Percentiles rank a stretch among this genome's conserved stretches.
Evolutionary conservation across 2,888 invertebrate genomes (phyloP).

Genomic region (Acrobeloides nanus): DNA sequence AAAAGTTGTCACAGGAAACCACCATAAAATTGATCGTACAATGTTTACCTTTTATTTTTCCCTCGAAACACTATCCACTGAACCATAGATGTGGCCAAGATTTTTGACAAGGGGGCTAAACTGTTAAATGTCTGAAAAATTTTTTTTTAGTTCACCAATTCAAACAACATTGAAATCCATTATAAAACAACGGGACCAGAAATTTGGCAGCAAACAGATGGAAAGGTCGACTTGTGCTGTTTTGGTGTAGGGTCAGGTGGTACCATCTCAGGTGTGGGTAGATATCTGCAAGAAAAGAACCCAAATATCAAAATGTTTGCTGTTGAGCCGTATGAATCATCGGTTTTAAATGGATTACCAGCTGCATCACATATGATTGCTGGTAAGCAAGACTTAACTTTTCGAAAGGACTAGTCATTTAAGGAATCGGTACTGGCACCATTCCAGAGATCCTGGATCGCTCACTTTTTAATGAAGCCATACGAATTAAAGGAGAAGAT

Average conservation of each 20-base stretch:
- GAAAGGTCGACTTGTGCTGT: conserved; percentile 40
- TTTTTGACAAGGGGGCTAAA: too few relatives aligned
- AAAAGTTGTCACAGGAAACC: too few relatives aligned
- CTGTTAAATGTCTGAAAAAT: too few relatives aligned
- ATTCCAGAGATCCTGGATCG: conserved; percentile 35
- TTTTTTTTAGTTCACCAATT: conserved; percentile 29
- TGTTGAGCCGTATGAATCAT: conserved; percentile 38
- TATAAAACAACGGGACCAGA: conserved; percentile 51
- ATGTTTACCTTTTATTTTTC: too few relatives aligned
- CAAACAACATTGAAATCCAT: conserved; percentile 44
- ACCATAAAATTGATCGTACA: too few relatives aligned
- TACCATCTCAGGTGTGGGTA: conserved; percentile 38
- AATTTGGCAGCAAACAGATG: conserved; percentile 49
- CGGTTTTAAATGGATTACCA: conserved; percentile 36
- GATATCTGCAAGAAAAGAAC: conserved; percentile 40
- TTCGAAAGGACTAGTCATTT: background rate
- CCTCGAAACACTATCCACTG: too few relatives aligned
- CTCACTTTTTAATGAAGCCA: conserved; percentile 29
- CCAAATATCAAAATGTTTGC: conserved; percentile 30
- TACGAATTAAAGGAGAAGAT: conserved; percentile 15
- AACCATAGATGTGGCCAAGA: too few relatives aligned
- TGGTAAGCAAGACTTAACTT: too few relatives aligned
- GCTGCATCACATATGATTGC: conserved; percentile 38
- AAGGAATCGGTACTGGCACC: conserved; percentile 32
- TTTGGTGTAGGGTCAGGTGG: conserved; percentile 45